Evolutionary conservation across 2,888 invertebrate species (phyloP), one percentile per base, ranked within the genome.

Genomic region (Papilio elwesi): DNA sequence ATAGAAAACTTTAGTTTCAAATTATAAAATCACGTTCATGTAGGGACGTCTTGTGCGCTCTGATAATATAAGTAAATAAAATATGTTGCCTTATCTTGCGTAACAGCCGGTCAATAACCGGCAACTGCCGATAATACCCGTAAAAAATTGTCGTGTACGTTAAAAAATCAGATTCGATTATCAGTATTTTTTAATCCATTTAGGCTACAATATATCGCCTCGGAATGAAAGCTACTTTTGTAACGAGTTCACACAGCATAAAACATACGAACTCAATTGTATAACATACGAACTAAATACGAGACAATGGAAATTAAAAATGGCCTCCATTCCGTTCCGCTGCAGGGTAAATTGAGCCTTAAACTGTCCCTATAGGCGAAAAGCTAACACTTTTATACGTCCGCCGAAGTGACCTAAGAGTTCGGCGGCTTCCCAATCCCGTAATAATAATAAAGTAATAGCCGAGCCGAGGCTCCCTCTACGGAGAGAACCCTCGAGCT

Each of bases 21-120:
- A 55, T 16, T 26, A 11, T 11, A 55, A 55, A 55, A 11, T 11
- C 51, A 12, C 13, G 38, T 43, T 4, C 6, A 36, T 10, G 6
- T 59, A 26, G 36, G 38, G 3, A 62, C 10, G n/a, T 26, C 26
- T 55, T 26, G 53, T 55, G 7, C 2, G 13, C 38, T 59, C 38
- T 26, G 53, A 53, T 26, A 26, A 59, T 11, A 38, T 38, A 48
- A 16, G 63, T 55, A 70, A 70, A 53, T 63, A 70, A 16, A 64
- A 59, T n/a, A 38, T 36, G 38, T 59, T 59, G 38, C n/a, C 26
- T 48, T 53, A 65, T 71, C 65, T 71, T 57, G 16, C 57, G 49
- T 65, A 65, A 64, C 13, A 57, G 36, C 0, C 49, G 55, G 48
- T 65, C 65, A 65, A 57, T 55, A 38, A 55, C 55, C 65, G 13